Evolutionary conservation across 2,797 vertebrate species (phyloP).

Genomic region (Rousettus madagascariensis): DNA sequence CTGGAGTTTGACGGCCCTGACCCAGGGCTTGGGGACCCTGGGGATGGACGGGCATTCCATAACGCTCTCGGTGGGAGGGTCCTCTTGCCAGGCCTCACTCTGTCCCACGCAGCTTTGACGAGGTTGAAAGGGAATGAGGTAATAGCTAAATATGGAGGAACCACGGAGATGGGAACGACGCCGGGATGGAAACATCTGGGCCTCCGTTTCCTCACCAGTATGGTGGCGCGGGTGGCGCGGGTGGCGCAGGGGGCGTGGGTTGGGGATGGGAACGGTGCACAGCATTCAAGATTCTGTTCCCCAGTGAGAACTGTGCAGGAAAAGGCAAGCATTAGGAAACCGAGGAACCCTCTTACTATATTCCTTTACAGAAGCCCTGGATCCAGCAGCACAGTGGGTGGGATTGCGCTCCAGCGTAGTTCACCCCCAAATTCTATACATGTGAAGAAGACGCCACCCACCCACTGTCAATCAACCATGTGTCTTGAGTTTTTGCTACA

Average conservation of each 20-base stretch:
- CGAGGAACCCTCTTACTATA: not conserved
- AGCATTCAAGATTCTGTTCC: not conserved
- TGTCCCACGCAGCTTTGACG: not conserved
- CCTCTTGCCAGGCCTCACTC: not conserved
- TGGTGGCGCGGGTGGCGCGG: no score
- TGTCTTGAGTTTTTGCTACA: not conserved
- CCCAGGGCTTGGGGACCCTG: not conserved
- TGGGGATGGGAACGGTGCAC: rapidly evolving
- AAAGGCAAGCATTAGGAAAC: not conserved
- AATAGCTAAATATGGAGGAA: not conserved
- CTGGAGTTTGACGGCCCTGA: not conserved
- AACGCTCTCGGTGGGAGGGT: not conserved
- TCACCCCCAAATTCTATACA: not conserved
- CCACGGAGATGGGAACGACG: rapidly evolving
- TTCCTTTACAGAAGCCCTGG: not conserved
- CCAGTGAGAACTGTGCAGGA: not conserved
- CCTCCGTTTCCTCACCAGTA: not conserved
- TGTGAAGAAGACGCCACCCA: not conserved
- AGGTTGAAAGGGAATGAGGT: not conserved
- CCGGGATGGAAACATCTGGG: rapidly evolving
- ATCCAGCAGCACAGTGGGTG: not conserved
- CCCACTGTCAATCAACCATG: not conserved
- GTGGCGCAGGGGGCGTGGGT: no score
- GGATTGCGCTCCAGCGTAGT: not conserved
- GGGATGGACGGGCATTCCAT: rapidly evolving